phyloP scores from a whole-genome alignment of 1,140 invertebrate species.

The Eciton burchellii region DNA sequence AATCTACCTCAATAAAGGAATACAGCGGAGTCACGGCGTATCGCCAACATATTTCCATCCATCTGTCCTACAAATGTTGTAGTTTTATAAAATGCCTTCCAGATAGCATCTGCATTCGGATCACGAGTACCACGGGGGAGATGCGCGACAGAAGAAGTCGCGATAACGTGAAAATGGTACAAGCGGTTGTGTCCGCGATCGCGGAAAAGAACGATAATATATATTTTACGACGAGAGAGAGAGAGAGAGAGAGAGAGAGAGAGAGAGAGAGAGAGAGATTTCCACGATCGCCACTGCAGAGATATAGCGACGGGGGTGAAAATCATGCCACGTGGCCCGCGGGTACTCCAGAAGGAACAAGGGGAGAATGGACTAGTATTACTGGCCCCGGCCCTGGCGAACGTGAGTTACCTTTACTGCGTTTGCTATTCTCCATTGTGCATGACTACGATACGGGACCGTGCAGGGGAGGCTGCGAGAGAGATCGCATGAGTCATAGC shows the following conservation, averaged over 20 bases:
- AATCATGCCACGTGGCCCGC: constrained; percentile 76
- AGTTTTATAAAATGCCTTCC: constrained; percentile 23
- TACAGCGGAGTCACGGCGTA: constrained; percentile 4
- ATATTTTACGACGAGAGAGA: constrained; percentile 54
- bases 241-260: too few species aligned
- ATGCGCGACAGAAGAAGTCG: neutral
- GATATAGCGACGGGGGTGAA: constrained; percentile 68
- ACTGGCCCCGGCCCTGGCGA: constrained; percentile 57
- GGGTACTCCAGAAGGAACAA: constrained; percentile 62
- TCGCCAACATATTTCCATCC: neutral
- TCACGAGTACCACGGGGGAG: constrained; percentile 5
- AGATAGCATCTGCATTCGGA: constrained; percentile 39
- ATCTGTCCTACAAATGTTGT: neutral
- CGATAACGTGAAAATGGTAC: constrained; percentile 25
- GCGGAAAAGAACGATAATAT: constrained; percentile 35
- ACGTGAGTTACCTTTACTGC: constrained; percentile 82
- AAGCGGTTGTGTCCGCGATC: neutral
- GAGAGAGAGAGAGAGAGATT: too few species aligned
- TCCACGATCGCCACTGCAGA: constrained; percentile 35
- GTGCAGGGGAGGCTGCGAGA: constrained; percentile 78
- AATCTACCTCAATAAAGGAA: too few species aligned
- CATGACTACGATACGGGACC: constrained; percentile 77
- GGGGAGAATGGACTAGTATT: constrained; percentile 56
- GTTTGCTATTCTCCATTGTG: constrained; percentile 82
- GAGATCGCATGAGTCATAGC: constrained; percentile 82